A percentile compares a stretch with the other conserved stretches of the same genome.
Evolutionary conservation across 2,888 invertebrate genomes (phyloP).

Genomic region (Gymnoscelis rufifasciata): DNA sequence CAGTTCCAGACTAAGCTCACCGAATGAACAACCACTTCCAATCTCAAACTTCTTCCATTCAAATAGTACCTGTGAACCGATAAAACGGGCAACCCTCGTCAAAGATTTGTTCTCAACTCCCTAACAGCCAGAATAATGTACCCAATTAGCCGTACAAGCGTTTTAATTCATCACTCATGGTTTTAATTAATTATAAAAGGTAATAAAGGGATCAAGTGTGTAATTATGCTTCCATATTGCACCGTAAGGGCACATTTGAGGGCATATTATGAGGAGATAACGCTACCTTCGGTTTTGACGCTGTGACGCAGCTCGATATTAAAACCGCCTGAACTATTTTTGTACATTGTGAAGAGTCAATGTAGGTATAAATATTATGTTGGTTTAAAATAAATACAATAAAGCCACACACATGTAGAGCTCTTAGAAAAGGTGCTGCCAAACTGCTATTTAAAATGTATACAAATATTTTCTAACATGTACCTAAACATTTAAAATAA

Average conservation of each 20-base stretch:
- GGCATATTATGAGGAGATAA: slow-evolving; percentile 9
- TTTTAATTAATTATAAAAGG: slow-evolving; percentile 52
- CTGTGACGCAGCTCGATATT: background rate
- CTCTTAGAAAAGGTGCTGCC: too few relatives aligned
- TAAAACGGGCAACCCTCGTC: slow-evolving; percentile 21
- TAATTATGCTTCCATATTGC: slow-evolving; percentile 53
- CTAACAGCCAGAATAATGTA: slow-evolving; percentile 27
- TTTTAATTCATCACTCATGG: slow-evolving; percentile 34
- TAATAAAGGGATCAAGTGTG: slow-evolving; percentile 50
- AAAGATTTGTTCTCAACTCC: slow-evolving; percentile 24
- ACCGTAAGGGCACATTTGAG: slow-evolving; percentile 44
- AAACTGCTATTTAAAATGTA: too few relatives aligned
- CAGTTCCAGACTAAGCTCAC: too few relatives aligned
- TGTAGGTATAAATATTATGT: too few relatives aligned
- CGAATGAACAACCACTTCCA: background rate
- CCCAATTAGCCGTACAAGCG: slow-evolving; percentile 28
- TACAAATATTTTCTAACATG: too few relatives aligned
- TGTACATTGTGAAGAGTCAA: too few relatives aligned
- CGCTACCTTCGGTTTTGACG: background rate
- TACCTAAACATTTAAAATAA: too few relatives aligned
- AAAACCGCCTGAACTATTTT: too few relatives aligned
- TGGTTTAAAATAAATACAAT: too few relatives aligned
- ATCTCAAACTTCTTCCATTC: slow-evolving; percentile 15
- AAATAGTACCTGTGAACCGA: slow-evolving; percentile 11
- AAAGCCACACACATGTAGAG: too few relatives aligned